Conservation (phyloP, 2,797 vertebrate genomes). For the Gymnopithys bicolor region DNA sequence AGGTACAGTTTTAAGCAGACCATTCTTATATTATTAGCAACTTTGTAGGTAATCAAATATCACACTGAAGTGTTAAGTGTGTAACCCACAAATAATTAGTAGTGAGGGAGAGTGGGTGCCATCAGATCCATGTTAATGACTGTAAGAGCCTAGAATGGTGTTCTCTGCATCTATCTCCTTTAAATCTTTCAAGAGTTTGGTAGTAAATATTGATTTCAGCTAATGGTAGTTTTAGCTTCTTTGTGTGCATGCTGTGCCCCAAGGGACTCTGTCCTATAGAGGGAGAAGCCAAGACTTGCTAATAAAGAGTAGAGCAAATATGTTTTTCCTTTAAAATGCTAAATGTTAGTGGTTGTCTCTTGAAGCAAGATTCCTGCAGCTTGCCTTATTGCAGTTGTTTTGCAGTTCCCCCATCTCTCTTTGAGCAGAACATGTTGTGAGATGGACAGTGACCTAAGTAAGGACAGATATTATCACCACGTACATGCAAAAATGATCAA, state of each 20-base stretch:
- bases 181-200: constrained; percentile 44
- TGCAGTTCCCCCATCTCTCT: neutral
- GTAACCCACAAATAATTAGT: neutral
- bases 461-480: neutral
- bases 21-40: neutral
- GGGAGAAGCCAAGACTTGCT: constrained; percentile 73
- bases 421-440: neutral
- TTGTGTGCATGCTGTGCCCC: constrained; percentile 55
- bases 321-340: constrained; percentile 67
- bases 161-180: neutral
- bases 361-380: constrained; percentile 4
- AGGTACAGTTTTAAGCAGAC: neutral
- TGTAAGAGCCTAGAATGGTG: neutral
- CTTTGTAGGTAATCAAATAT: neutral
- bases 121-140: neutral
- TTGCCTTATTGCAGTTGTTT: neutral
- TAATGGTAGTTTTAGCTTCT: constrained; percentile 67
- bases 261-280: constrained; percentile 58
- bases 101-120: neutral
- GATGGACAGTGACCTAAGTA: neutral
- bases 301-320: constrained; percentile 50
- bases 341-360: constrained; percentile 25
- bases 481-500: neutral
- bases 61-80: neutral
- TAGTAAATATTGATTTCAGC: constrained; percentile 75